Conservation (phyloP, 2,113 vertebrate genomes). For the Apodemus speciosus region DNA sequence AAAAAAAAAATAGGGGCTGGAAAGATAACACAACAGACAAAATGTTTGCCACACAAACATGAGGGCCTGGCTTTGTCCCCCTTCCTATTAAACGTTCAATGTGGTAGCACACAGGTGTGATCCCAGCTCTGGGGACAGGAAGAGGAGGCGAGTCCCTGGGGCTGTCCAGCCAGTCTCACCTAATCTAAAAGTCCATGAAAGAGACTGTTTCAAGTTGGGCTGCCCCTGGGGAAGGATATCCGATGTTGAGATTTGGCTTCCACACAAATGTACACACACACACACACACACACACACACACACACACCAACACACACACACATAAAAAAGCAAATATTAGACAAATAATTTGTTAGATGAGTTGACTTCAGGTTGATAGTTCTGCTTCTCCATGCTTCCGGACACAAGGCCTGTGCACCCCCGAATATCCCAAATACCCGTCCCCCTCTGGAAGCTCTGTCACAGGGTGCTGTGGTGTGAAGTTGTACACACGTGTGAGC, state of each 20-base stretch:
- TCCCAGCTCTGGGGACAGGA: too few species aligned
- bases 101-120: too few species aligned
- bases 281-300: not conserved
- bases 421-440: not conserved
- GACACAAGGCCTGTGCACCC: not conserved
- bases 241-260: not conserved
- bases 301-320: not conserved
- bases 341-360: not conserved
- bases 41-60: not conserved
- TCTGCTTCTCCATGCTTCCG: not conserved
- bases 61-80: not conserved
- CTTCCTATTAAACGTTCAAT: too few species aligned
- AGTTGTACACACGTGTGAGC: not conserved
- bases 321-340: not conserved
- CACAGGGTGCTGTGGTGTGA: not conserved
- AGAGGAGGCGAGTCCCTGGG: not conserved
- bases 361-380: not conserved
- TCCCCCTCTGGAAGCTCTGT: not conserved
- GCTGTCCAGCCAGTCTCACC: not conserved
- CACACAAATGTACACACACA: not conserved
- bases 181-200: not conserved
- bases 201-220: not conserved
- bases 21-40: not conserved
- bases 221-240: not conserved
- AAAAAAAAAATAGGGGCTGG: too few species aligned